Conservation (phyloP, 2,113 vertebrate genomes). For the Carassius gibelio region DNA sequence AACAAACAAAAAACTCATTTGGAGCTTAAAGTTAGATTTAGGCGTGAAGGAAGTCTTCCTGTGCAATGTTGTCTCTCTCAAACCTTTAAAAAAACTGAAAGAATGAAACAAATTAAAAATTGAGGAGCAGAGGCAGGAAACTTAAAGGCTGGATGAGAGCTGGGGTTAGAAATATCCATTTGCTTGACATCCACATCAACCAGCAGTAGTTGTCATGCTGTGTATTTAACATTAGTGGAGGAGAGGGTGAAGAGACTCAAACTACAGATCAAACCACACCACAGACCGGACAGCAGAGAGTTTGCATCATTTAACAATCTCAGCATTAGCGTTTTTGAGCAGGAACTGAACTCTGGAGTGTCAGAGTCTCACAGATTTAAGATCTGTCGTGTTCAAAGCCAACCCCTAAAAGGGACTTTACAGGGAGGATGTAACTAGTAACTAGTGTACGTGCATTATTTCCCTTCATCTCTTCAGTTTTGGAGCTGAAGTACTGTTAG, state of each 20-base stretch:
- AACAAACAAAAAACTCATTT: constrained; percentile 56
- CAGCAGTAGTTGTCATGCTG: constrained; percentile 77
- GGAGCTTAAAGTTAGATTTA: constrained; percentile 51
- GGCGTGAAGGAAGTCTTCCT: constrained; percentile 83
- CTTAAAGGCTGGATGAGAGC: constrained; percentile 83
- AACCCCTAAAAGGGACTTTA: background rate
- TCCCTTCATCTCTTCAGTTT: background rate
- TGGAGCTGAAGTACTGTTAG: constrained; percentile 76
- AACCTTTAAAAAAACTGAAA: constrained; percentile 68
- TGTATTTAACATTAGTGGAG: constrained; percentile 69
- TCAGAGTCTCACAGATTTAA: background rate
- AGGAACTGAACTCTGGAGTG: background rate
- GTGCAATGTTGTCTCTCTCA: constrained; percentile 91
- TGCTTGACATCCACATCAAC: constrained; percentile 91
- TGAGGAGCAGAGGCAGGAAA: constrained; percentile 76
- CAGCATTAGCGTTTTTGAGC: constrained; percentile 67
- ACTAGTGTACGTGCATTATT: background rate
- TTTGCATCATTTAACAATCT: constrained; percentile 81
- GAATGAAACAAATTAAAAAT: constrained; percentile 73
- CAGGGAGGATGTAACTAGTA: background rate
- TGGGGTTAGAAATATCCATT: constrained; percentile 97
- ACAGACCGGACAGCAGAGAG: constrained; percentile 72
- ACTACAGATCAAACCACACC: constrained; percentile 56
- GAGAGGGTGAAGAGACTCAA: constrained; percentile 63
- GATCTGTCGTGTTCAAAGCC: background rate